Percentiles rank a stretch among this genome's conserved stretches.
These are phyloP conservation scores for Diarsia brunnea DNA, from an alignment of 2,888 invertebrate species.

Conservation along the genomic window DNA sequence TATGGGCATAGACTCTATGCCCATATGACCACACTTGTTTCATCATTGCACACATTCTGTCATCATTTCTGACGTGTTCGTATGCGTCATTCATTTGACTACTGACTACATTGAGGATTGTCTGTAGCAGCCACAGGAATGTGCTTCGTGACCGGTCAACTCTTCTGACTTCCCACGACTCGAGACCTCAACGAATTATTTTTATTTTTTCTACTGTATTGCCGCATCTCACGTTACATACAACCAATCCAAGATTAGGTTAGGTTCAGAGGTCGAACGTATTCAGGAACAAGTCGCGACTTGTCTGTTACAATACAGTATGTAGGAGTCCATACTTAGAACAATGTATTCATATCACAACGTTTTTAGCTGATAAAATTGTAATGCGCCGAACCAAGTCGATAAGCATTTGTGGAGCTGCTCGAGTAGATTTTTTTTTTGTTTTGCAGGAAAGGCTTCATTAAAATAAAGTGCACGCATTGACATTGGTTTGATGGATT, in stretches of 20 bases:
- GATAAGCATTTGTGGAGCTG: conserved; percentile 23
- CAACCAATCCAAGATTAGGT: conserved; percentile 58
- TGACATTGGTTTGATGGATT: conserved; percentile 49
- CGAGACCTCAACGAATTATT: conserved; percentile 64
- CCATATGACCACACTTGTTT: neutral
- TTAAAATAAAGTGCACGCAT: conserved; percentile 48
- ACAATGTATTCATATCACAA: conserved; percentile 32
- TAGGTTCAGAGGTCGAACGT: conserved; percentile 78
- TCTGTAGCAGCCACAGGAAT: conserved; percentile 66
- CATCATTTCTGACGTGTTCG: conserved; percentile 4
- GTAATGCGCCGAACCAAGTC: conserved; percentile 11
- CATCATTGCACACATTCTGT: conserved; percentile 3
- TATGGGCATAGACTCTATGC: no score
- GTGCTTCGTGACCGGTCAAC: conserved; percentile 72
- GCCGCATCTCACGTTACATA: conserved; percentile 67
- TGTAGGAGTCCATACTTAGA: conserved; percentile 15
- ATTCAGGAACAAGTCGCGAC: conserved; percentile 67
- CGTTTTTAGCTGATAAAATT: conserved; percentile 23
- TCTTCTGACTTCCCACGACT: conserved; percentile 62
- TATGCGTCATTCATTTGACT: conserved; percentile 43
- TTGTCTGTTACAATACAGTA: conserved; percentile 41
- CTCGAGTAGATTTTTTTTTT: conserved; percentile 19
- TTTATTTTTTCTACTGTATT: conserved; percentile 68
- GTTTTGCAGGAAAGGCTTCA: conserved; percentile 33
- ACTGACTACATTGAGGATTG: conserved; percentile 20